Percentiles rank a stretch among this genome's conserved stretches.
phyloP scores from a whole-genome alignment of 2,888 invertebrate genomes.

The Pocota personata region DNA sequence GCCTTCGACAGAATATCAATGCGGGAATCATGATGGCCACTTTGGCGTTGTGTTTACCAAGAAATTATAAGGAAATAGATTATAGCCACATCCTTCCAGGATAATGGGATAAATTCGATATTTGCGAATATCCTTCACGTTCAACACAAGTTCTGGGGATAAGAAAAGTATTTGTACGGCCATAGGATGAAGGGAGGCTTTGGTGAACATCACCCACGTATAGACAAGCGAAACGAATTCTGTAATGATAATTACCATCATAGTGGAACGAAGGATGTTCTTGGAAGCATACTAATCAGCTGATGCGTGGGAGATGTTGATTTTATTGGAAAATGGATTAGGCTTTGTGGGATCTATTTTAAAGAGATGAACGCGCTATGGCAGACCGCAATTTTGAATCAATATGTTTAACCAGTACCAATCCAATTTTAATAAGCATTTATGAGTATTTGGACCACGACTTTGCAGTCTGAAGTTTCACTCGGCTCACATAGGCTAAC shows the following conservation, averaged over 20 bases:
- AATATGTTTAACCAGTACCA: too few relatives aligned
- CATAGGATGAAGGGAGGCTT: background rate
- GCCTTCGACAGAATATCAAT: conserved; percentile 60
- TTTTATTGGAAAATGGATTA: conserved; percentile 40
- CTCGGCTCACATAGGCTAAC: too few relatives aligned
- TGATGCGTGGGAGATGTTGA: background rate
- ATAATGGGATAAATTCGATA: conserved; percentile 71
- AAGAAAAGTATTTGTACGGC: conserved; percentile 9
- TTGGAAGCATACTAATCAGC: conserved; percentile 55
- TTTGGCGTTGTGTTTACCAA: conserved; percentile 64
- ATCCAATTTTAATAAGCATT: too few relatives aligned
- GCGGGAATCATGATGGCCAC: conserved; percentile 62
- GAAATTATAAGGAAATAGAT: conserved; percentile 72
- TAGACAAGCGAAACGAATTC: conserved; percentile 33
- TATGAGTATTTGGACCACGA: too few relatives aligned
- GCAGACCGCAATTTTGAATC: background rate
- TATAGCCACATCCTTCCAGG: conserved; percentile 67
- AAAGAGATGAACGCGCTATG: background rate
- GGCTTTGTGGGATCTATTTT: background rate
- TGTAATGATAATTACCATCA: conserved; percentile 54
- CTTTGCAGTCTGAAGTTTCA: too few relatives aligned
- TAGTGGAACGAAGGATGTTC: conserved; percentile 14
- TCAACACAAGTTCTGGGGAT: background rate
- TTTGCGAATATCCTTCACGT: conserved; percentile 47
- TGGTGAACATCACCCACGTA: conserved; percentile 9